A percentile compares a stretch with the other conserved stretches of the same genome.
Evolutionary conservation across 2,113 vertebrate genomes (phyloP).

Genomic region (Dolichallabes microphthalmus): DNA sequence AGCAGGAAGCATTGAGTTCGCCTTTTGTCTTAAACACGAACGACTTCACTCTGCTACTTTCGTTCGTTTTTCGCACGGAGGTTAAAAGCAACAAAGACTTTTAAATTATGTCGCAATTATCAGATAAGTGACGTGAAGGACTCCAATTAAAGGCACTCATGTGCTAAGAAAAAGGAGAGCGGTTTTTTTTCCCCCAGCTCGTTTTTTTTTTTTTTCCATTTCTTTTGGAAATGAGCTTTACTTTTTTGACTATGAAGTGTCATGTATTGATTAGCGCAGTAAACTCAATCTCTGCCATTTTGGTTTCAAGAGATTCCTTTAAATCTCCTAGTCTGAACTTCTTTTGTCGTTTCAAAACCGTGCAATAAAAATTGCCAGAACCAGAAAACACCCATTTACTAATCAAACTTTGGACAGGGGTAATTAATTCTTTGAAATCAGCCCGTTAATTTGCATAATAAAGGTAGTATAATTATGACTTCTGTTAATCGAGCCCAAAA

Average conservation of each 20-base stretch:
- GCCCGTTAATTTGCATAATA: slow-evolving; percentile 78
- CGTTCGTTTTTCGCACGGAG: slow-evolving; percentile 53
- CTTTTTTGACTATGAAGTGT: slow-evolving; percentile 29
- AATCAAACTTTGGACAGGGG: slow-evolving; percentile 76
- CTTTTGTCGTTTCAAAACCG: slow-evolving; percentile 48
- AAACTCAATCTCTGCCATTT: slow-evolving; percentile 39
- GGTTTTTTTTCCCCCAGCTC: background rate
- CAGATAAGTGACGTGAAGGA: slow-evolving; percentile 51
- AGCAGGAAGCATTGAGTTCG: slow-evolving; percentile 62
- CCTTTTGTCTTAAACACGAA: slow-evolving; percentile 64
- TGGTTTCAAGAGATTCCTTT: slow-evolving; percentile 22
- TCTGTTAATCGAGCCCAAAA: slow-evolving; percentile 72
- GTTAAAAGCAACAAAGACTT: slow-evolving; percentile 54
- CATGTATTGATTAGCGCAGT: slow-evolving; percentile 41
- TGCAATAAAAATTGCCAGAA: slow-evolving; percentile 61
- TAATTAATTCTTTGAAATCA: slow-evolving; percentile 78
- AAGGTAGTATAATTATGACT: slow-evolving; percentile 79
- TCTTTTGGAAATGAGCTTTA: slow-evolving; percentile 34
- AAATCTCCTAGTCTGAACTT: slow-evolving; percentile 36
- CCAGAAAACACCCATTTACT: slow-evolving; percentile 72
- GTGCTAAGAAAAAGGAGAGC: slow-evolving; percentile 37
- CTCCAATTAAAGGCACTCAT: slow-evolving; percentile 55
- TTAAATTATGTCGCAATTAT: slow-evolving; percentile 52
- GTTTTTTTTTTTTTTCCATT: slow-evolving; percentile 35
- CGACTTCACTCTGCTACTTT: slow-evolving; percentile 59